phyloP scores from a whole-genome alignment of 2,113 vertebrate species.

The Corvus moneduloides region DNA sequence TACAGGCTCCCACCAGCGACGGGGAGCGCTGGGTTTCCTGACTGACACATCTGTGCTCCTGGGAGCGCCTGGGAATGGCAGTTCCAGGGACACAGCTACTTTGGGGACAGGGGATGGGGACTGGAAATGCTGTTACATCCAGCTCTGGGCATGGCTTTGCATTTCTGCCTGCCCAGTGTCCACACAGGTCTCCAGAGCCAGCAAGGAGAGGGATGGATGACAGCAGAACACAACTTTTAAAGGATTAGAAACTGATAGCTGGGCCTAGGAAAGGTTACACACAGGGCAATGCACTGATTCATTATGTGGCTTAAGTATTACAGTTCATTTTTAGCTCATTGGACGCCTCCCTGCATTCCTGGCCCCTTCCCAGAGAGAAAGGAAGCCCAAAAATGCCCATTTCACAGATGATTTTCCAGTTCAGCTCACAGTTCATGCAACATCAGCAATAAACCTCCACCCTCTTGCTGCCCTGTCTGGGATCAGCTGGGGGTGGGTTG shows the following conservation, averaged over 20 bases:
- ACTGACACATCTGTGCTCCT: neutral
- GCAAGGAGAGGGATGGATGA: neutral
- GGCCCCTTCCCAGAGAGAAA: neutral
- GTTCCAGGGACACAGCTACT: neutral
- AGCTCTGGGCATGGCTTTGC: neutral
- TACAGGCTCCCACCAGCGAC: neutral
- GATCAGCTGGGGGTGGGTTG: neutral
- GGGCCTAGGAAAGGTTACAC: neutral
- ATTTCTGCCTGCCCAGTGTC: neutral
- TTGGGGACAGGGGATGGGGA: neutral
- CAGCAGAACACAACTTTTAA: neutral
- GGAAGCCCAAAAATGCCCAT: neutral
- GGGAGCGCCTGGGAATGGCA: neutral
- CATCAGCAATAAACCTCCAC: constrained; percentile 1
- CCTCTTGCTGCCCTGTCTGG: neutral
- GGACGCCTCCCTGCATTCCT: neutral
- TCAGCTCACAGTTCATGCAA: neutral
- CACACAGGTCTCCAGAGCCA: neutral
- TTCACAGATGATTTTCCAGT: constrained; percentile 30
- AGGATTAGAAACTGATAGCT: neutral
- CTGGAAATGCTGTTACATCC: neutral
- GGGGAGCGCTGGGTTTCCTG: neutral
- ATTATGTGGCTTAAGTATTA: neutral
- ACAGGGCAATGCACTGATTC: neutral
- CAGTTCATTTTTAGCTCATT: neutral